Evolutionary conservation across 2,797 vertebrate species (phyloP).

Genomic region (Eremophila alpestris): DNA sequence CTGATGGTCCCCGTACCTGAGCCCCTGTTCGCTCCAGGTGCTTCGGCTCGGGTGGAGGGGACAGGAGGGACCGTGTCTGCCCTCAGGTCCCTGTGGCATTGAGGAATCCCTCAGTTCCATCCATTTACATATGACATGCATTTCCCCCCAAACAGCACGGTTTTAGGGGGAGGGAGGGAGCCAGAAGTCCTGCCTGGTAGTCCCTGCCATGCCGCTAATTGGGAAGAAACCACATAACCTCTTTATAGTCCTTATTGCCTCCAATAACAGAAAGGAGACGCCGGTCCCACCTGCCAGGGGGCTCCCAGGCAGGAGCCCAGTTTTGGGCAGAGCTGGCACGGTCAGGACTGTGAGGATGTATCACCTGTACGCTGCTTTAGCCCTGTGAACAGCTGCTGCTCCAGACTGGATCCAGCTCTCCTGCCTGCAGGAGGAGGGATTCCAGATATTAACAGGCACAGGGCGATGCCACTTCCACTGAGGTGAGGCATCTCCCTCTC

Average conservation of each 20-base stretch:
- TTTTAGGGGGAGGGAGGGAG: background rate
- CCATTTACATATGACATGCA: rapidly evolving
- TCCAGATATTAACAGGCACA: background rate
- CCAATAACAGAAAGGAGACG: background rate
- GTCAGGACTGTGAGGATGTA: background rate
- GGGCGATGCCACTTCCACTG: background rate
- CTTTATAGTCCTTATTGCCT: background rate
- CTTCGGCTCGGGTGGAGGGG: background rate
- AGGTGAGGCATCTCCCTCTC: background rate
- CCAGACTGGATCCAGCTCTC: background rate
- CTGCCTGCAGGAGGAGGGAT: background rate
- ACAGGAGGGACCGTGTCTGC: background rate
- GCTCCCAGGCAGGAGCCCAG: background rate
- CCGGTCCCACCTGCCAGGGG: background rate
- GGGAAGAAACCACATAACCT: background rate
- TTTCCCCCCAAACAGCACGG: rapidly evolving
- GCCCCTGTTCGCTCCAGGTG: rapidly evolving
- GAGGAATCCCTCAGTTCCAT: too few species aligned
- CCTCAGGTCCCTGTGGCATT: background rate
- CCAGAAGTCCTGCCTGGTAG: background rate
- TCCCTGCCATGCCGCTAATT: rapidly evolving
- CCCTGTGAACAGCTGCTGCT: rapidly evolving
- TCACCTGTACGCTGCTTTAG: background rate
- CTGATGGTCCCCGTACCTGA: background rate
- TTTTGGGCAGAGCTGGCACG: background rate